Evolutionary conservation across 1,140 invertebrate species (phyloP).

Genomic region (Pseudomyrmex sp.): DNA sequence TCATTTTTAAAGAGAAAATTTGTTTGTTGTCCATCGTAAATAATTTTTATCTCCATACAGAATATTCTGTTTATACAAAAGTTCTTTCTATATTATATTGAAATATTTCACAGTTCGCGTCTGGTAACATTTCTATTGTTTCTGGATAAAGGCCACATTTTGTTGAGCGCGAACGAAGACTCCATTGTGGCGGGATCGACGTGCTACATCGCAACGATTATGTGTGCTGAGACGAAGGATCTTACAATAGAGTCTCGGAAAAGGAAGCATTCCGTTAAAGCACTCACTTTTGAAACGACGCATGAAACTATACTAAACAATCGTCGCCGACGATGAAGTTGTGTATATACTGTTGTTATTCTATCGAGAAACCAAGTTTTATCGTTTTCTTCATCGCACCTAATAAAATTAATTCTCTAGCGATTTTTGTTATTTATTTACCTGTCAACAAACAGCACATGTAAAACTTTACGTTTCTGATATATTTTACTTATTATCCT

Average conservation of each 20-base stretch:
- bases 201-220: constrained; percentile 35
- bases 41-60: background rate
- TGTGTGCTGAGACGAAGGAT: constrained; percentile 26
- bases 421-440: background rate
- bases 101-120: background rate
- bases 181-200: constrained; percentile 40
- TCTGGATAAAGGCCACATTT: constrained; percentile 35
- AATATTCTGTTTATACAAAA: background rate
- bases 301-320: constrained; percentile 18
- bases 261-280: constrained; percentile 35
- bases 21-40: too few relatives aligned
- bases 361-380: background rate
- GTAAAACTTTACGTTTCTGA: too few relatives aligned
- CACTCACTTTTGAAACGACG: constrained; percentile 33
- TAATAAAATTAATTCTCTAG: background rate
- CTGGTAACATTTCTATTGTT: constrained; percentile 22
- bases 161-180: constrained; percentile 25
- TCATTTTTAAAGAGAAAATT: too few relatives aligned
- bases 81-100: constrained; percentile 21
- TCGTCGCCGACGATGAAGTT: constrained; percentile 4
- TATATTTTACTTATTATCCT: too few relatives aligned
- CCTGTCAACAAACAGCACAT: too few relatives aligned
- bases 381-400: background rate
- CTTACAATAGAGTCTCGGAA: constrained; percentile 15
- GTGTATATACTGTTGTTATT: background rate